Conservation (phyloP, 1,140 invertebrate genomes). For the Lepidurus apus region DNA sequence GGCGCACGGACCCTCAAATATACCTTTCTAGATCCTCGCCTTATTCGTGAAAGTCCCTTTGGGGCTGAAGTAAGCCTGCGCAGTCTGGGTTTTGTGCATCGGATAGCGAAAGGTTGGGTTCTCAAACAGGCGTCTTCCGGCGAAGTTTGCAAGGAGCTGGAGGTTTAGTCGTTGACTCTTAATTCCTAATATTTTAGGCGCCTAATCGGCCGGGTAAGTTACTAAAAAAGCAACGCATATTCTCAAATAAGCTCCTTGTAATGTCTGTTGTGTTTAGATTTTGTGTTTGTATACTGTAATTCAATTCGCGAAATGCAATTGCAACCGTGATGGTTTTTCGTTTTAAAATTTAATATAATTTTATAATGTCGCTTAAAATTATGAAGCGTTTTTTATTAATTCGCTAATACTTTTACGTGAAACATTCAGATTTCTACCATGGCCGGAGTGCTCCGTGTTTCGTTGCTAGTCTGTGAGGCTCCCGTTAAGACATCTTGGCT, state of each 20-base stretch:
- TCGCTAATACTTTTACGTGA: neutral
- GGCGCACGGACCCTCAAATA: neutral
- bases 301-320: no score
- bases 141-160: constrained; percentile 16
- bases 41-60: neutral
- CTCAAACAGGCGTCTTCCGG: constrained; percentile 23
- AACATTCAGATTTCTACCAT: constrained; percentile 35
- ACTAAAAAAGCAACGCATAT: neutral
- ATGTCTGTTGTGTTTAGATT: no score
- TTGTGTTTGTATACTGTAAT: no score
- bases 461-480: constrained; percentile 34
- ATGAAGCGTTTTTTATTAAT: constrained; percentile 6
- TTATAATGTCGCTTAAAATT: constrained; percentile 18
- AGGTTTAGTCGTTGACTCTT: constrained; percentile 17
- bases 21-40: neutral
- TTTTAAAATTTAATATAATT: constrained; percentile 9
- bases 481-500: constrained; percentile 32
- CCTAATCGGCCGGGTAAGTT: constrained; percentile 33
- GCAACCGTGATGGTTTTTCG: neutral
- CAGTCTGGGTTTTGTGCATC: neutral
- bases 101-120: neutral
- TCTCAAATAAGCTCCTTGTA: no score
- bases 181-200: constrained; percentile 28
- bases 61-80: constrained; percentile 1
- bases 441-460: constrained; percentile 38